Base-by-base conservation (phyloP, 2,113 vertebrate genomes). In the Xenopus borealis region DNA sequence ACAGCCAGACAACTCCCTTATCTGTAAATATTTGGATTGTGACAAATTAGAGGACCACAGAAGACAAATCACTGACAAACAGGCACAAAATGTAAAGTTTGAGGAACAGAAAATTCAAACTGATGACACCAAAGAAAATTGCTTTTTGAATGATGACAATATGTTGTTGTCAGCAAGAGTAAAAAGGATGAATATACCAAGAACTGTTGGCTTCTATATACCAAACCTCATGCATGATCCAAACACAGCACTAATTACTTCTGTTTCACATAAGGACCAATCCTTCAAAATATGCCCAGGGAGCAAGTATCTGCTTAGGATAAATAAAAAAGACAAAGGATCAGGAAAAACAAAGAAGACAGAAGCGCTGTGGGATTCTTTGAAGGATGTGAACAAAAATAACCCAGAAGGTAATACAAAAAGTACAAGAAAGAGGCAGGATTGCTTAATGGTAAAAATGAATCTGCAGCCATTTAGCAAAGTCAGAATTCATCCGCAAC, bases 391-490 rank as follows among this genome's bases (percentile, higher is more conserved):
- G 12, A 66, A 62, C 17, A 58, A 11, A 61, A 64, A 46, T 30
- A 44, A 78, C 53, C 52, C 62, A 55, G 69, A 57, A 58, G 69
- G 55, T 40, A 79, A 65, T 23, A 71, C 74, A 52, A 86, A 84
- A 75, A 47, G 62, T 62, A 63, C 33, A 86, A 76, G 64, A 23
- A 89, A 88, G 72, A 78, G 80, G 30, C 77, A 68, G 8, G 81
- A 85, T 14, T 68, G 62, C 11, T 72, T 91, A 71, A 92, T 80
- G 71, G 87, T 92, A 19, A 95, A 95, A 80, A 82, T 94, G 44
- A 93, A 92, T 86, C 74, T 93, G 62, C 86, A 88, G 64, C 93
- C 89, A 1, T 84, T 94, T 23, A 80, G 79, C 69, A 92, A 87
- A 85, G 82, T 72, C 52, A 93, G 85, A 85, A 79, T 95, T 71